A percentile compares a stretch with the other conserved stretches of the same genome.
phyloP scores from a whole-genome alignment of 2,888 invertebrate genomes.

The Criorhina ranunculi region DNA sequence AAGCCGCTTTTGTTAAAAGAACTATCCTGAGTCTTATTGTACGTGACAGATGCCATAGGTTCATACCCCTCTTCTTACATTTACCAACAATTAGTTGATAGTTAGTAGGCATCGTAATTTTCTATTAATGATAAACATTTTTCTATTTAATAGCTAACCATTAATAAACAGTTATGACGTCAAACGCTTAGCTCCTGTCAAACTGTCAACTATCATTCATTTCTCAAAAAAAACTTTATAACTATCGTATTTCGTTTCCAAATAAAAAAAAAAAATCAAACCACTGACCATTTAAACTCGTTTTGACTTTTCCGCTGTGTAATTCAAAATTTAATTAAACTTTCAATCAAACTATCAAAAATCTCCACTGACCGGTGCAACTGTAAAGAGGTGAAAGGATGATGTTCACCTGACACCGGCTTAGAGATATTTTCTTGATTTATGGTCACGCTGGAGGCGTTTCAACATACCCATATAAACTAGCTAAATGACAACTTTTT shows the following conservation, averaged over 20 bases:
- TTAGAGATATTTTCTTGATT: slow-evolving; percentile 62
- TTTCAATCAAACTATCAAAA: slow-evolving; percentile 71
- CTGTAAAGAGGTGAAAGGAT: slow-evolving; percentile 72
- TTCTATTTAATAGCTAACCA: slow-evolving; percentile 22
- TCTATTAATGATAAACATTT: slow-evolving; percentile 32
- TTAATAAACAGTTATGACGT: slow-evolving; percentile 63
- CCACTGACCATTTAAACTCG: slow-evolving; percentile 23
- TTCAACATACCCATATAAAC: slow-evolving; percentile 2
- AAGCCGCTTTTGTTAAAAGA: no score
- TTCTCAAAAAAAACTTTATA: slow-evolving; percentile 52
- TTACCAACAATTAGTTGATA: neutral
- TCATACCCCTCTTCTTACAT: neutral
- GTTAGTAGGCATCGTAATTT: neutral
- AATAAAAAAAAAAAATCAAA: slow-evolving; percentile 30
- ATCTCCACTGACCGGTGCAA: slow-evolving; percentile 34
- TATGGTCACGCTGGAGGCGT: slow-evolving; percentile 44
- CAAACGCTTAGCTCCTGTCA: slow-evolving; percentile 70
- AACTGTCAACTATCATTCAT: slow-evolving; percentile 54
- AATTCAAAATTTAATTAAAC: slow-evolving; percentile 68
- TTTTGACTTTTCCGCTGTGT: slow-evolving; percentile 37
- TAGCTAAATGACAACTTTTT: slow-evolving; percentile 65
- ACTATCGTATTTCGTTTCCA: slow-evolving; percentile 19
- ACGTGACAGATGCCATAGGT: no score
- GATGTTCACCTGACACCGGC: slow-evolving; percentile 68
- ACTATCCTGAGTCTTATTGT: no score